Evolutionary conservation across 2,888 invertebrate genomes (phyloP), one percentile per base, ranked within the genome.

Genomic region (Drosophila percnosoma): DNA sequence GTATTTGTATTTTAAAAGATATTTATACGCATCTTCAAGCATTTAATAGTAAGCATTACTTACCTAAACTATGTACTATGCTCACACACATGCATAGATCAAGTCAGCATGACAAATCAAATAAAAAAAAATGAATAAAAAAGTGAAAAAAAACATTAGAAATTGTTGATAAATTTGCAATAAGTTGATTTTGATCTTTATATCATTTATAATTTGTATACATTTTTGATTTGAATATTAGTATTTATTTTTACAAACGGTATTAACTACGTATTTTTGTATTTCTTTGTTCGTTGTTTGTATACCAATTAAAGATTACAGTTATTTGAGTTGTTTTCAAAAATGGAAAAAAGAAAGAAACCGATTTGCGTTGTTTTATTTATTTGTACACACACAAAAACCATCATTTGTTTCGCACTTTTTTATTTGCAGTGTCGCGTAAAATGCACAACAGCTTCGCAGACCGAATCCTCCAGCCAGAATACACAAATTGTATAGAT

Each of bases 1-100:
- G 85, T 87, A 83, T 80, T 83, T 79, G 67, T 82, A 87, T 87
- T 75, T 79, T 78, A 73, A 76, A 45, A 80, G 65, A 63, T 77
- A 71, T 69, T 51, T 64, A 61, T 68, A 73, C 68, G 61, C 76
- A 72, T 59, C 68, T 71, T 72, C 63, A 74, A 61, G 68, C 67
- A 65, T 75, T 69, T 76, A 52, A 61, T 33, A 40, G 27, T 73
- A 76, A 65, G 73, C 29, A 64, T 34, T 55, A 76, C 52, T 57
- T 51, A 67, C 59, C 34, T 33, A 53, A 33, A 63, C 58, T 59
- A 63, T 57, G 42, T 59, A 52, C 60, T 63, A 59, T 61, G 53
- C 69, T 60, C 55, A 59, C 62, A 77, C 57, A 45, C 55, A 69
- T 57, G 55, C 42, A 59, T 34, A 53, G 24, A 53, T 67, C 52